Base-by-base conservation (phyloP, 2,113 vertebrate species). In the Synchiropus splendidus region DNA sequence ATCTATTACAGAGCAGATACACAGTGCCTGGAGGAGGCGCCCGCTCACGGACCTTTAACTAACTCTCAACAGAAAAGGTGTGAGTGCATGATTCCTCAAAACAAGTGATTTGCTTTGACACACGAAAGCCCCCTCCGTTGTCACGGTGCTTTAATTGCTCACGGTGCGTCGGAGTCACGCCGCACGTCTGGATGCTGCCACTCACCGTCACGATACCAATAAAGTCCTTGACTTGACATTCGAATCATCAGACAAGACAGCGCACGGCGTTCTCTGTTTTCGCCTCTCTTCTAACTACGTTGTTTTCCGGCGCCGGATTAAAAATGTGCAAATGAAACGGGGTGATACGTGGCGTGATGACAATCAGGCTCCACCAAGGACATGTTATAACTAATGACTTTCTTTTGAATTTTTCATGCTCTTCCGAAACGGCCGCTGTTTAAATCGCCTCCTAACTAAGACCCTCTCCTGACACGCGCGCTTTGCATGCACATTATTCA, bases 191-290 rank as follows among this genome's bases (percentile, higher is more conserved):
- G 85, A 86, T 84, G 86, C 86, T 86, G 86, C 89, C 88, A 81
- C 85, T 91, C 84, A 86, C 81, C 69, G 78, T 67, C 74, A 69
- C 85, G 88, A 82, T 79, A 85, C 87, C 85, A 90, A 91, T 89
- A 94, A 89, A 90, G 87, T 61, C 81, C 86, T 89, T 89, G 87
- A 80, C 73, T 74, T 89, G 89, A 91, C 89, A 86, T 88, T 87
- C 87, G 82, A 79, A 84, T 91, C 6, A 44, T 36, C 4, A 2
- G 89, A 92, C 89, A 92, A 94, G 6, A 94, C 87, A 86, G 88
- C 85, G 77, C 87, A n/a, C n/a, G n/a, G n/a, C n/a, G n/a, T n/a
- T n/a, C n/a, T n/a, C n/a, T n/a, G n/a, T n/a, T n/a, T n/a, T n/a
- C n/a, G n/a, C n/a, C n/a, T n/a, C n/a, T n/a, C n/a, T n/a, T n/a